phyloP scores from a whole-genome alignment of 2,888 invertebrate genomes.

The Arrhopalites spinosus region DNA sequence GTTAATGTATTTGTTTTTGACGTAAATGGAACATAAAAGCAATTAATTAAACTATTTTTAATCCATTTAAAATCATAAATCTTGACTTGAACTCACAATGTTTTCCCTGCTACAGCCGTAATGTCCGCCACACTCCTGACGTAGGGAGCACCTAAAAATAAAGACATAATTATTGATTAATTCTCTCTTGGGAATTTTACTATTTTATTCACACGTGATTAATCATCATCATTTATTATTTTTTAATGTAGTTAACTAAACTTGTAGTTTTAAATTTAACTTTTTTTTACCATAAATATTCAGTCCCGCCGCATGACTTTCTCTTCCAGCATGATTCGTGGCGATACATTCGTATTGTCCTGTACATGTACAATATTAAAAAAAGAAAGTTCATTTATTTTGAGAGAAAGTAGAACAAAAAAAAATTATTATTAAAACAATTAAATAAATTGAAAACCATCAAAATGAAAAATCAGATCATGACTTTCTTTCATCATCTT shows the following conservation, averaged over 20 bases:
- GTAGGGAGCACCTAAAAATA: constrained; percentile 56
- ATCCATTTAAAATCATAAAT: too few species aligned
- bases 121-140: constrained; percentile 57
- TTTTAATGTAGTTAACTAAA: background rate
- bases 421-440: too few species aligned
- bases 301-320: constrained; percentile 62
- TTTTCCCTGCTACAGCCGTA: constrained; percentile 58
- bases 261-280: background rate
- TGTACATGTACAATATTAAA: background rate
- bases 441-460: too few species aligned
- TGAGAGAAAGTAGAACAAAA: background rate
- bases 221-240: background rate
- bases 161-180: too few species aligned
- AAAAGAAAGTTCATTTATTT: background rate
- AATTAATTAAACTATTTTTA: too few species aligned
- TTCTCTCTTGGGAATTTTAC: too few species aligned
- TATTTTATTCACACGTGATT: too few species aligned
- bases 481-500: too few species aligned
- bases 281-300: constrained; percentile 66
- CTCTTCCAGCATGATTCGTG: constrained; percentile 62
- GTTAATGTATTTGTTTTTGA: too few species aligned
- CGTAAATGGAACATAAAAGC: too few species aligned
- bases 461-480: too few species aligned
- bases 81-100: constrained; percentile 52
- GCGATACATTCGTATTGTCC: constrained; percentile 65